These are phyloP conservation scores for Hyla sarda DNA, from an alignment of 2,113 vertebrate genomes.

Conservation along the genomic window DNA sequence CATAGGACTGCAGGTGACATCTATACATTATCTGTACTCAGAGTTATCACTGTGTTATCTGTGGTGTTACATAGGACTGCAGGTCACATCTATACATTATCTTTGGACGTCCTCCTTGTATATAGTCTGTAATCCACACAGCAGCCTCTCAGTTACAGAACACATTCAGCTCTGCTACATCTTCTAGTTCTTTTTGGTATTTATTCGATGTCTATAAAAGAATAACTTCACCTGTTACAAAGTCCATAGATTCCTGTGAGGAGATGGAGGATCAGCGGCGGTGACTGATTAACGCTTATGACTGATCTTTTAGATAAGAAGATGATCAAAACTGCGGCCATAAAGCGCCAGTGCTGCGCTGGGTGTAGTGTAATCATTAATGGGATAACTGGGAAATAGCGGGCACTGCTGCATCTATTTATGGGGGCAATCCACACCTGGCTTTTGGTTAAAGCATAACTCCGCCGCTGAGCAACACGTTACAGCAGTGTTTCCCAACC, in stretches of 20 bases:
- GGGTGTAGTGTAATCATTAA: background rate
- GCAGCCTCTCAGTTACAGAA: background rate
- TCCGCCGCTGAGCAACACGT: background rate
- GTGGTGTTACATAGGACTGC: background rate
- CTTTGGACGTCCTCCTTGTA: too few relatives aligned
- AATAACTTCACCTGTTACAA: constrained; percentile 12
- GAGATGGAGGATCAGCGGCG: background rate
- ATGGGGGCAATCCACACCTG: background rate
- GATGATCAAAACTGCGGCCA: constrained; percentile 1
- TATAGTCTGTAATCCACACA: too few relatives aligned
- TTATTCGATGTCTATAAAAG: background rate
- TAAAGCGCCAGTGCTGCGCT: background rate
- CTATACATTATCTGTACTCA: too few relatives aligned
- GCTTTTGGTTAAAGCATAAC: background rate
- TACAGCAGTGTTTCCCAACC: too few relatives aligned
- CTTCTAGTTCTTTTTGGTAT: background rate
- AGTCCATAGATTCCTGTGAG: constrained; percentile 23
- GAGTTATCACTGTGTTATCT: too few relatives aligned
- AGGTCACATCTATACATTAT: background rate
- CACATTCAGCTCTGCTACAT: background rate
- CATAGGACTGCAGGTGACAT: too few relatives aligned
- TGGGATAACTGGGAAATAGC: background rate
- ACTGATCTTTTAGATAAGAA: background rate
- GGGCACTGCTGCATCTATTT: background rate
- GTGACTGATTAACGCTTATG: constrained; percentile 51